Base-by-base conservation (phyloP, 2,797 vertebrate species). In the Mus spretus region DNA sequence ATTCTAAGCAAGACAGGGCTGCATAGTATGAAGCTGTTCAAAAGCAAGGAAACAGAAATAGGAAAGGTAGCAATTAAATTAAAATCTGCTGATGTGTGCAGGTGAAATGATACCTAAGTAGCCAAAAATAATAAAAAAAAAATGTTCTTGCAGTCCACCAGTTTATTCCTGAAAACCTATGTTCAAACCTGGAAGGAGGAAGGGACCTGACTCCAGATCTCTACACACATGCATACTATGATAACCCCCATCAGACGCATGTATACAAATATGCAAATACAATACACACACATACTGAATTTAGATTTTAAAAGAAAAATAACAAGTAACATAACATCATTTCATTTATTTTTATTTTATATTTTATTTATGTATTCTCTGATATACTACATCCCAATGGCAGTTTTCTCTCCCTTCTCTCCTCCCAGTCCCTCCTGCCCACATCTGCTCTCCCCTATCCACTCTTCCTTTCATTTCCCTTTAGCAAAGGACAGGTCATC, bases 1-100 rank as follows among this genome's bases (percentile, higher is more conserved):
- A 7, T 59, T 61, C 1, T 24, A 82, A 7, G n/a, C 12, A 1
- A 82, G 0, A 12, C n/a, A 82, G n/a, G 1, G 1, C 1, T 17
- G 13, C 1, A 61, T 17, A 82, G 3, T 61, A 61, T 40, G 55
- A 61, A 82, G n/a, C 37, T 40, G 1, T 28, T 28, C 22, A 7
- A 40, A 82, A 81, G 12, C 11, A 57, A 40, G 40, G n/a, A 40
- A 80, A 80, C 8, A n/a, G 2, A 80, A 80, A 80, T 31, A 55
- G 1, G 34, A 37, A 44, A 72, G 70, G n/a, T 61, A 50, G 50
- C 40, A 88, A 37, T 87, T 4, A 88, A 81, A 28, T 9, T 14
- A 44, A 40, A 61, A 75, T 50, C n/a, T 63, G 0, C 2, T 55
- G 20, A 9, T 37, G 40, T 74, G 24, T 88, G n/a, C 4, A 40